Evolutionary conservation across 2,888 invertebrate species (phyloP).

Genomic region (Apamea sordens): DNA sequence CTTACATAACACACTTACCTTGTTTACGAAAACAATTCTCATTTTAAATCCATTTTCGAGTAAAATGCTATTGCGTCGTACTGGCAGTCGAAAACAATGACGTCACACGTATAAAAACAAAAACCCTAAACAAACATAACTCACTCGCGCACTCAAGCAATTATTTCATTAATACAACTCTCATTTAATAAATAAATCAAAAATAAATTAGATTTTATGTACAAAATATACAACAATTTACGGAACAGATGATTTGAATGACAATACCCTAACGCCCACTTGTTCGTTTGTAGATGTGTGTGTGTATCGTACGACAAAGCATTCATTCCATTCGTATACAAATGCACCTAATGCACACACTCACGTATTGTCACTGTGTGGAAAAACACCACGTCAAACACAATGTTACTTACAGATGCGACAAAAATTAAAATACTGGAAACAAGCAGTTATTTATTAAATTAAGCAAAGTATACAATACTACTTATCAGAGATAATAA

Average conservation of each 20-base stretch:
- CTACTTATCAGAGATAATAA: conserved; percentile 19
- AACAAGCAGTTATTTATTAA: not conserved
- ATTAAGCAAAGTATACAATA: not conserved
- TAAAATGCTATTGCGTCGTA: conserved; percentile 91
- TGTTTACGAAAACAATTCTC: conserved; percentile 83
- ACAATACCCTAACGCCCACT: conserved; percentile 76
- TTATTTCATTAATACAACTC: conserved; percentile 72
- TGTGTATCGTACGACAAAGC: conserved; percentile 58
- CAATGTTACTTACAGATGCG: conserved; percentile 38
- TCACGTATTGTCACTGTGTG: conserved; percentile 59
- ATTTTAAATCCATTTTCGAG: conserved; percentile 89
- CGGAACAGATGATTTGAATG: conserved; percentile 88
- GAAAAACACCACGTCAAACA: conserved; percentile 53
- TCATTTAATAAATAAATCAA: conserved; percentile 79
- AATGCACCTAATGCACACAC: conserved; percentile 55
- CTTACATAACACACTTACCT: conserved; percentile 79
- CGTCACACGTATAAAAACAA: conserved; percentile 89
- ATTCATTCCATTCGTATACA: conserved; percentile 34
- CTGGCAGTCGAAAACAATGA: conserved; percentile 90
- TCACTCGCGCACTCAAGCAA: conserved; percentile 74
- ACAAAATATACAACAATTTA: conserved; percentile 87
- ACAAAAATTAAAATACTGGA: conserved; percentile 1
- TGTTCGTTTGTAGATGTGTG: conserved; percentile 71
- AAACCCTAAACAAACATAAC: conserved; percentile 79
- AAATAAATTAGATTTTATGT: conserved; percentile 84